phyloP scores from a whole-genome alignment of 2,888 invertebrate genomes.

The Caprella mutica region DNA sequence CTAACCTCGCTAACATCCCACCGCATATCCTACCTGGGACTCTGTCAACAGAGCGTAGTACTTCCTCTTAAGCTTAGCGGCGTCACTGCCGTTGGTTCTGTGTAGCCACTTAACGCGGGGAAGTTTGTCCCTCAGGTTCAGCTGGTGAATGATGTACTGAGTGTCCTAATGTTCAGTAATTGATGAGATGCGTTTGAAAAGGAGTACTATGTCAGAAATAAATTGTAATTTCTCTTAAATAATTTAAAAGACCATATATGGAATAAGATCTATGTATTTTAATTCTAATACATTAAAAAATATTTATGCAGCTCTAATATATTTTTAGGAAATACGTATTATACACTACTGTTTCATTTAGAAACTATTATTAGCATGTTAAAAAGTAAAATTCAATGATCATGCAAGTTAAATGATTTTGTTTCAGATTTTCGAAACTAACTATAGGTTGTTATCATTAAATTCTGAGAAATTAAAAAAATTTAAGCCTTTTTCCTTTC shows the following conservation, averaged over 20 bases:
- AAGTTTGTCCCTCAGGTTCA: slow-evolving; percentile 20
- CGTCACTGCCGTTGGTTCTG: too few relatives aligned
- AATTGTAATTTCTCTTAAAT: too few relatives aligned
- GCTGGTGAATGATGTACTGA: slow-evolving; percentile 20
- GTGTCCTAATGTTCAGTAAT: slow-evolving; percentile 13
- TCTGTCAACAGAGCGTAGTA: too few relatives aligned
- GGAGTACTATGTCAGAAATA: background rate
- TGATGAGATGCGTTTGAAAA: background rate
- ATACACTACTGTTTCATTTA: too few relatives aligned
- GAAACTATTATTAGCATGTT: slow-evolving; percentile 41
- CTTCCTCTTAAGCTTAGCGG: too few relatives aligned
- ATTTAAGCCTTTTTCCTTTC: slow-evolving; percentile 16
- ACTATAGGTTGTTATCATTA: slow-evolving; percentile 32
- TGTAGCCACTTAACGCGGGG: too few relatives aligned
- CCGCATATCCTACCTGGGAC: too few relatives aligned
- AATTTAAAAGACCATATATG: too few relatives aligned
- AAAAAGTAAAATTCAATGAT: slow-evolving; percentile 40
- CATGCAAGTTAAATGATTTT: slow-evolving; percentile 41
- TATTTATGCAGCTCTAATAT: too few relatives aligned
- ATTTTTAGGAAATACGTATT: too few relatives aligned
- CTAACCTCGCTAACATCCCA: too few relatives aligned
- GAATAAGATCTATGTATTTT: background rate
- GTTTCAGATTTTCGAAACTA: slow-evolving; percentile 42
- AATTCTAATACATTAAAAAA: background rate
- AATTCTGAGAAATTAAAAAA: slow-evolving; percentile 18